A percentile compares a stretch with the other conserved stretches of the same genome.
phyloP scores from a whole-genome alignment of 2,888 invertebrate species.

The Thumatha senex region DNA sequence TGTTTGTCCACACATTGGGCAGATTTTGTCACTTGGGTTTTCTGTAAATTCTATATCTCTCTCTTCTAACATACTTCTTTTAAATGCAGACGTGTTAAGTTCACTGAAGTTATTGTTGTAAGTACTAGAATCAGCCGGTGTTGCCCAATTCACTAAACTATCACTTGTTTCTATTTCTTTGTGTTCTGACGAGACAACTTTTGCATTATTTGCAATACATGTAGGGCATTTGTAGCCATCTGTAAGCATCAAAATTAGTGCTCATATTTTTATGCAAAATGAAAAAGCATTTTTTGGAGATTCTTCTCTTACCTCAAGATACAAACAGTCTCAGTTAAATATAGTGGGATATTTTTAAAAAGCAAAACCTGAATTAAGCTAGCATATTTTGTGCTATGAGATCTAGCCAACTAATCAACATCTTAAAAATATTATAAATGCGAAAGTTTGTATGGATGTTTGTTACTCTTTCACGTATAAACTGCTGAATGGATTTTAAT shows the following conservation, averaged over 20 bases:
- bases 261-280: too few relatives aligned
- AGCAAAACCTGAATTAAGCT: too few relatives aligned
- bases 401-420: too few relatives aligned
- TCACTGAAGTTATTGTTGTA: slow-evolving; percentile 66
- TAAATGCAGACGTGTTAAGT: slow-evolving; percentile 57
- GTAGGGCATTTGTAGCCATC: slow-evolving; percentile 73
- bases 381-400: too few relatives aligned
- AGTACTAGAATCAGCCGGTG: slow-evolving; percentile 68
- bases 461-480: too few relatives aligned
- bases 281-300: too few relatives aligned
- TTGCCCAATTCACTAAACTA: slow-evolving; percentile 76
- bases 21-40: slow-evolving; percentile 82
- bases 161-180: slow-evolving; percentile 79
- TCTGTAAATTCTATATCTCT: slow-evolving; percentile 41
- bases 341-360: too few relatives aligned
- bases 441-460: too few relatives aligned
- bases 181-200: slow-evolving; percentile 61
- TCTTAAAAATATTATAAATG: too few relatives aligned
- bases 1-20: slow-evolving; percentile 89
- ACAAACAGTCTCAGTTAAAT: too few relatives aligned
- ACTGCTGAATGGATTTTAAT: too few relatives aligned
- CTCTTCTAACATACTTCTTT: slow-evolving; percentile 49
- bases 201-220: slow-evolving; percentile 60
- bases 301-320: too few relatives aligned
- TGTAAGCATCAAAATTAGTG: slow-evolving; percentile 43